phyloP scores from a whole-genome alignment of 2,888 invertebrate species.

The Xylota segnis region DNA sequence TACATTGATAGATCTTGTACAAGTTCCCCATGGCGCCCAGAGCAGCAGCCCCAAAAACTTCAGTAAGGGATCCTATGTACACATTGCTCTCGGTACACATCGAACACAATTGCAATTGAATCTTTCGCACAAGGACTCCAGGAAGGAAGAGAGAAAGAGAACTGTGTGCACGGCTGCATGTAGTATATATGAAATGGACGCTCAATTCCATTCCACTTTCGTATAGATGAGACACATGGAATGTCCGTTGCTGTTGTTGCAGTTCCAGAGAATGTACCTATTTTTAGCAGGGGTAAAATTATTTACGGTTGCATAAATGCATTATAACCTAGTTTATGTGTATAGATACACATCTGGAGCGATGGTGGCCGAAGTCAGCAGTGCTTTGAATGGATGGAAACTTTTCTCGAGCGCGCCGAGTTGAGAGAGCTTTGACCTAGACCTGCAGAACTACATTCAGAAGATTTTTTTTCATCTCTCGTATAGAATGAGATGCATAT shows the following conservation, averaged over 20 bases:
- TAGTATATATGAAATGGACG: conserved; percentile 17
- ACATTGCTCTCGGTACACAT: conserved; percentile 7
- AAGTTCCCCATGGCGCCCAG: background rate
- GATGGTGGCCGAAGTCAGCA: conserved; percentile 49
- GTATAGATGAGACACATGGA: conserved; percentile 27
- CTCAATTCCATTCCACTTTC: conserved; percentile 43
- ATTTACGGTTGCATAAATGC: conserved; percentile 73
- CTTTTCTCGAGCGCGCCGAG: conserved; percentile 44
- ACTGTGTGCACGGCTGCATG: conserved; percentile 22
- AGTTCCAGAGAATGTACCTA: conserved; percentile 63
- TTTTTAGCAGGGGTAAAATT: conserved; percentile 71
- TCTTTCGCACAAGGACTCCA: conserved; percentile 8
- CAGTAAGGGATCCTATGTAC: conserved; percentile 1
- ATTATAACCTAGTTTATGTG: conserved; percentile 64
- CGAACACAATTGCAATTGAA: conserved; percentile 52
- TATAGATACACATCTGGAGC: conserved; percentile 38
- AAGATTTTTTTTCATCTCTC: conserved; percentile 30
- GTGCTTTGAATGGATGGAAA: conserved; percentile 46
- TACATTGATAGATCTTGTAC: conserved; percentile 33
- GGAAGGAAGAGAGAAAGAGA: conserved; percentile 26
- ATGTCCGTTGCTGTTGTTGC: conserved; percentile 44
- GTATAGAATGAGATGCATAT: conserved; percentile 41
- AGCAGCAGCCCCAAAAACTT: background rate
- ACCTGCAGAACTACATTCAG: conserved; percentile 71
- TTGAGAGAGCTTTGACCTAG: conserved; percentile 72